Evolutionary conservation across 1,140 invertebrate species (phyloP).

Genomic region (Coptotermes formosanus): DNA sequence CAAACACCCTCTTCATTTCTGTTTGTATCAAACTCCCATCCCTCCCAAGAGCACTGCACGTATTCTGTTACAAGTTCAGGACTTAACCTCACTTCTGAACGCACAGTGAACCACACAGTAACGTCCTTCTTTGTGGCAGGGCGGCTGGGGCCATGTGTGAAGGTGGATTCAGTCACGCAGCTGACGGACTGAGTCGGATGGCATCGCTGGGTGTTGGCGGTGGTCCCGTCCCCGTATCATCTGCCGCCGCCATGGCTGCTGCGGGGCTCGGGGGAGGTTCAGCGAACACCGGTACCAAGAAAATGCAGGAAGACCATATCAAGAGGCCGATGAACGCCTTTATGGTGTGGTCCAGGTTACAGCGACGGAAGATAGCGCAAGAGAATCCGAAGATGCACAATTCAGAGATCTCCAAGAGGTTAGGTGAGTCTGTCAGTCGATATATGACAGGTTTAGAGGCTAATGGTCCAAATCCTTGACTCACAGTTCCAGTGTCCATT

Average conservation of each 20-base stretch:
- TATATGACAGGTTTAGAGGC: not conserved
- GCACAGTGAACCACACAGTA: no score
- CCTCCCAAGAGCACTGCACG: no score
- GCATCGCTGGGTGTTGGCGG: constrained; percentile 42
- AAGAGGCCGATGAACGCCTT: constrained; percentile 67
- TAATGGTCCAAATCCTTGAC: not conserved
- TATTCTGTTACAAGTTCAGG: no score
- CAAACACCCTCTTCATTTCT: no score
- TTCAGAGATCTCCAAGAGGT: constrained; percentile 92
- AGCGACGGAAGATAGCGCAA: constrained; percentile 89
- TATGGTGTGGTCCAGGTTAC: constrained; percentile 84
- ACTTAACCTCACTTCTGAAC: no score
- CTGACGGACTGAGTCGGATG: constrained; percentile 49
- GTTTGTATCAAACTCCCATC: no score
- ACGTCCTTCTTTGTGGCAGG: constrained; percentile 41
- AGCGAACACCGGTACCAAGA: constrained; percentile 43
- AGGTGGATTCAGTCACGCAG: constrained; percentile 42
- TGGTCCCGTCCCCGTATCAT: constrained; percentile 44
- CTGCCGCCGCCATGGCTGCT: constrained; percentile 47
- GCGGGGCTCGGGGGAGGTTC: constrained; percentile 43
- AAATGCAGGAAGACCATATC: constrained; percentile 56
- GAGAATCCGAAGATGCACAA: constrained; percentile 99
- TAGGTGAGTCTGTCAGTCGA: constrained; percentile 62
- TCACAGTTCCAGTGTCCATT: no score
- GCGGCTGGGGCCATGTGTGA: constrained; percentile 54